A percentile compares a stretch with the other conserved stretches of the same genome.
Conservation (phyloP, 2,797 vertebrate genomes). For the Champsocephalus gunnari region DNA sequence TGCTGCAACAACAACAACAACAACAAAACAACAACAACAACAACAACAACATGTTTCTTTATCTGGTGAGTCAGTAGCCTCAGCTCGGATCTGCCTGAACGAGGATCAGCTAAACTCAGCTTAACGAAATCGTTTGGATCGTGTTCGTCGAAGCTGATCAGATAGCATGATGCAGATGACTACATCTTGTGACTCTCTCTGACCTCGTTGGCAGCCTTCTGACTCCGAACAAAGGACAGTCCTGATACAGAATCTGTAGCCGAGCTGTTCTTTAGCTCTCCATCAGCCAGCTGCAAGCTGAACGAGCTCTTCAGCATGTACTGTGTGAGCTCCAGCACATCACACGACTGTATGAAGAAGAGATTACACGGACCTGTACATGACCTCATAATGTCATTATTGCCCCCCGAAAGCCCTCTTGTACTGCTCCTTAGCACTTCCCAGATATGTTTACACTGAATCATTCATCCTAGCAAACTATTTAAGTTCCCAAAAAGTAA, state of each 20-base stretch:
- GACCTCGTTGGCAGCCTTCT: constrained; percentile 74
- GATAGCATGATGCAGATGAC: constrained; percentile 54
- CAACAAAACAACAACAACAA: no score
- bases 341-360: constrained; percentile 11
- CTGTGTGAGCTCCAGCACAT: constrained; percentile 5
- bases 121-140: constrained; percentile 12
- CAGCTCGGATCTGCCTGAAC: constrained; percentile 29
- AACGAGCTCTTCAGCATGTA: constrained; percentile 14
- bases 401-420: neutral
- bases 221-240: constrained; percentile 71
- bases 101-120: constrained; percentile 15
- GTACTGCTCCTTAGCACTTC: neutral
- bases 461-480: neutral
- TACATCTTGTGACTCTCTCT: constrained; percentile 77
- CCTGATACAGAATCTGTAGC: constrained; percentile 55
- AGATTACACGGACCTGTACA: constrained; percentile 15
- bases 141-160: constrained; percentile 38
- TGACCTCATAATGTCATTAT: constrained; percentile 40
- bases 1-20: constrained; percentile 1
- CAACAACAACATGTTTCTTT: constrained; percentile 49
- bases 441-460: neutral
- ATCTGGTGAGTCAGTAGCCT: constrained; percentile 20
- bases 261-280: constrained; percentile 15
- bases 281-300: constrained; percentile 24
- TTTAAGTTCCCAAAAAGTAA: neutral